phyloP scores from a whole-genome alignment of 2,888 invertebrate genomes.

The Tiphia femorata region DNA sequence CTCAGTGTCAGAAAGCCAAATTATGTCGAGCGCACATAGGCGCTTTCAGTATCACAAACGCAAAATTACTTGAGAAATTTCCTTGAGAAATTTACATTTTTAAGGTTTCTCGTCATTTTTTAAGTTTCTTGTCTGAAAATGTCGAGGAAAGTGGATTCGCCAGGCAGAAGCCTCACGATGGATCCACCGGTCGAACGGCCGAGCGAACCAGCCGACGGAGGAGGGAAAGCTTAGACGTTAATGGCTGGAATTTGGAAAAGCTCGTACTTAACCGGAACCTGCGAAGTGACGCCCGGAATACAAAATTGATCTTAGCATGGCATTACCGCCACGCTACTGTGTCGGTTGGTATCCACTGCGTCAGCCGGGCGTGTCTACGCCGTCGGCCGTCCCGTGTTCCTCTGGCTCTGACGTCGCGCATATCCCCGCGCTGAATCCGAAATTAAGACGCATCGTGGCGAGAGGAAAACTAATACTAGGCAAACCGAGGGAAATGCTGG shows the following conservation, averaged over 20 bases:
- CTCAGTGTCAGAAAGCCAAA: too few relatives aligned
- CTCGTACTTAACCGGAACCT: constrained; percentile 60
- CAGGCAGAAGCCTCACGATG: too few relatives aligned
- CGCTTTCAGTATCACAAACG: too few relatives aligned
- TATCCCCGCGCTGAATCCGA: constrained; percentile 35
- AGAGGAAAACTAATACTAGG: constrained; percentile 29
- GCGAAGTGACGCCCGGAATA: constrained; percentile 62
- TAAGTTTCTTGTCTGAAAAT: too few relatives aligned
- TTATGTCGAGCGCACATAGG: too few relatives aligned
- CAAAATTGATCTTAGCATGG: constrained; percentile 64
- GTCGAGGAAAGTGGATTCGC: too few relatives aligned
- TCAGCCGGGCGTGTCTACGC: constrained; percentile 25
- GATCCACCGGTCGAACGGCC: too few relatives aligned
- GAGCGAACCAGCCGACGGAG: constrained; percentile 19
- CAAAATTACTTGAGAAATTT: too few relatives aligned
- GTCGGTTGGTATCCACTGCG: constrained; percentile 33
- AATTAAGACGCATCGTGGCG: constrained; percentile 27
- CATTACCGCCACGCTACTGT: constrained; percentile 49
- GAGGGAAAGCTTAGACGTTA: constrained; percentile 40
- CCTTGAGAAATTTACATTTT: too few relatives aligned
- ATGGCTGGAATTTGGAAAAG: constrained; percentile 61
- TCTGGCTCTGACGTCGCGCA: constrained; percentile 26
- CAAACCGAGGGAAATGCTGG: too few relatives aligned
- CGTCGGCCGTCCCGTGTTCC: constrained; percentile 24
- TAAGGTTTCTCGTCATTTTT: too few relatives aligned